Evolutionary conservation across 2,797 vertebrate species (phyloP).

Genomic region (Malacoraja senta): DNA sequence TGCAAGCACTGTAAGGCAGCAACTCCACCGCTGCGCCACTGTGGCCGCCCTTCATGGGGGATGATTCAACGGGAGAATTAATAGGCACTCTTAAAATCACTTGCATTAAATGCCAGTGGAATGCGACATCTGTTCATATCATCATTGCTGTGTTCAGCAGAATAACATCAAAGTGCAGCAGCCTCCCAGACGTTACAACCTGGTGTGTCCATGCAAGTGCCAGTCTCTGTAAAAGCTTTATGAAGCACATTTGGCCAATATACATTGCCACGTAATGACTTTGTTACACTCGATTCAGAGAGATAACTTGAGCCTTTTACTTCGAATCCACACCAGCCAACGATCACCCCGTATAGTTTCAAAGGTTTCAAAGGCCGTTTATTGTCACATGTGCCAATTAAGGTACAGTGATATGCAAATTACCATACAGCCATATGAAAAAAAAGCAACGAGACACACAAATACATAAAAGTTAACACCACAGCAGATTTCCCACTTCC

Average conservation of each 20-base stretch:
- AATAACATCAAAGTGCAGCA: neutral
- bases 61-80: neutral
- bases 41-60: neutral
- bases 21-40: too few species aligned
- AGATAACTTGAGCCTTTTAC: neutral
- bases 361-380: too few species aligned
- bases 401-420: too few species aligned
- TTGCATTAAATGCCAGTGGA: neutral
- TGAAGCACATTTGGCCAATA: neutral
- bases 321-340: too few species aligned
- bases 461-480: too few species aligned
- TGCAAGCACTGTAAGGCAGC: too few species aligned
- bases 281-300: neutral
- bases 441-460: too few species aligned
- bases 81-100: neutral
- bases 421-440: too few species aligned
- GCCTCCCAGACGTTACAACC: neutral
- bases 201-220: too few species aligned
- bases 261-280: neutral
- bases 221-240: neutral
- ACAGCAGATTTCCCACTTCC: too few species aligned
- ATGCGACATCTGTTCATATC: neutral
- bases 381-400: too few species aligned
- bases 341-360: too few species aligned
- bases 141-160: neutral